These are phyloP conservation scores for Harpalus rubripes DNA, from an alignment of 2,888 invertebrate species.

Conservation along the genomic window DNA sequence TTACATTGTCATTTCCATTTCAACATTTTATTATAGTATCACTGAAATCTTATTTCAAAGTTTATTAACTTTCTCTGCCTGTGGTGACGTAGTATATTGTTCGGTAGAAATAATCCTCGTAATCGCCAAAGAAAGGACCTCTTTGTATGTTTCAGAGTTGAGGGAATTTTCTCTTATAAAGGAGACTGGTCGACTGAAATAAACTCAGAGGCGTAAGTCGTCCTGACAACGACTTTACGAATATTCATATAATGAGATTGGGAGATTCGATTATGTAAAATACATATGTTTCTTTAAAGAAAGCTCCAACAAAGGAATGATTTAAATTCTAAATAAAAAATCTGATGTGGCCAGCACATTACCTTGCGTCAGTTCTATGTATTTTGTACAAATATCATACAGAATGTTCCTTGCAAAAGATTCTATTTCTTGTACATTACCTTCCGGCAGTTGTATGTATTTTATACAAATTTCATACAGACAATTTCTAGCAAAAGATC, in stretches of 20 bases:
- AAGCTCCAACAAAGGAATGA: constrained; percentile 7
- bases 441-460: no score
- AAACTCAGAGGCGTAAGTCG: constrained; percentile 18
- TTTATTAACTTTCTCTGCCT: constrained; percentile 38
- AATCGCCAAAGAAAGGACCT: constrained; percentile 32
- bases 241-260: constrained; percentile 22
- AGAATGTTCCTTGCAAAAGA: no score
- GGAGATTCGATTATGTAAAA: constrained; percentile 26
- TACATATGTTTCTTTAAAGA: constrained; percentile 1
- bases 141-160: constrained; percentile 39
- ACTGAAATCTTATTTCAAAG: constrained; percentile 21
- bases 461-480: no score
- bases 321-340: neutral
- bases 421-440: no score
- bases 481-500: no score
- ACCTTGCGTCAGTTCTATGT: no score
- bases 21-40: constrained; percentile 11
- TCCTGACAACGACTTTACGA: constrained; percentile 29
- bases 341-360: no score
- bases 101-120: constrained; percentile 45
- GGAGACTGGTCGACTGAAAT: constrained; percentile 33
- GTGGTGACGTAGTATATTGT: constrained; percentile 45
- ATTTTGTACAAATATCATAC: no score
- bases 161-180: constrained; percentile 38
- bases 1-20: neutral